These are phyloP conservation scores for Myodes glareolus DNA, from an alignment of 2,113 vertebrate species.

Conservation along the genomic window DNA sequence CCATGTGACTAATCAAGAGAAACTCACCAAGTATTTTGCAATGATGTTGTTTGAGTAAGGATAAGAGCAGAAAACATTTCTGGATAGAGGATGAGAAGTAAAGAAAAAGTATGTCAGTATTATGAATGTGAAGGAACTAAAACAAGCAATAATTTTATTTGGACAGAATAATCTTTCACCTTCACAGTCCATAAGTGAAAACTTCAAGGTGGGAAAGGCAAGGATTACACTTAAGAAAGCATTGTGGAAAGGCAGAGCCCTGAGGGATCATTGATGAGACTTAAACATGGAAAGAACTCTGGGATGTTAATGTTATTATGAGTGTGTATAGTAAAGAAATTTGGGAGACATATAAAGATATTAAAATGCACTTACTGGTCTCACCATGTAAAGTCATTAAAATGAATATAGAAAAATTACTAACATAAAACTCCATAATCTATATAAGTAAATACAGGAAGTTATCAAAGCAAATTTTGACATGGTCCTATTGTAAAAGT, in stretches of 20 bases:
- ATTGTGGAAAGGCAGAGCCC: neutral
- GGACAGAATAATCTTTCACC: neutral
- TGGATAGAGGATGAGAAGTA: neutral
- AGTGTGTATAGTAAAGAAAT: slow-evolving; percentile 27
- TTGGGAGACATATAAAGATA: neutral
- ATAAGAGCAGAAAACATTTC: neutral
- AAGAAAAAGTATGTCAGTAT: neutral
- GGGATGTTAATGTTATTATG: neutral
- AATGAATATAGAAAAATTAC: slow-evolving; percentile 6
- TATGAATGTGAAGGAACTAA: slow-evolving; percentile 24
- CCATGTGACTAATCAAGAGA: neutral
- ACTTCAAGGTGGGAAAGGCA: neutral
- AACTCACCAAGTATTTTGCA: neutral
- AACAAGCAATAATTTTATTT: neutral
- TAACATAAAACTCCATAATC: neutral
- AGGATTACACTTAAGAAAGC: neutral
- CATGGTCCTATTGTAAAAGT: neutral
- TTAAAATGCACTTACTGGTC: slow-evolving; percentile 30
- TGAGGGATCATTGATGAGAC: neutral
- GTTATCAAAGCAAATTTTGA: slow-evolving; percentile 2
- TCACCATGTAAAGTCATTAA: slow-evolving; percentile 22
- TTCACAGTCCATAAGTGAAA: neutral
- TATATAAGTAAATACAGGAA: slow-evolving; percentile 9
- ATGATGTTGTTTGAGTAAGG: neutral
- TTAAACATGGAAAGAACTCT: neutral